These are phyloP conservation scores for Auanema sp. DNA, from an alignment of 2,888 invertebrate species.

Conservation along the genomic window DNA sequence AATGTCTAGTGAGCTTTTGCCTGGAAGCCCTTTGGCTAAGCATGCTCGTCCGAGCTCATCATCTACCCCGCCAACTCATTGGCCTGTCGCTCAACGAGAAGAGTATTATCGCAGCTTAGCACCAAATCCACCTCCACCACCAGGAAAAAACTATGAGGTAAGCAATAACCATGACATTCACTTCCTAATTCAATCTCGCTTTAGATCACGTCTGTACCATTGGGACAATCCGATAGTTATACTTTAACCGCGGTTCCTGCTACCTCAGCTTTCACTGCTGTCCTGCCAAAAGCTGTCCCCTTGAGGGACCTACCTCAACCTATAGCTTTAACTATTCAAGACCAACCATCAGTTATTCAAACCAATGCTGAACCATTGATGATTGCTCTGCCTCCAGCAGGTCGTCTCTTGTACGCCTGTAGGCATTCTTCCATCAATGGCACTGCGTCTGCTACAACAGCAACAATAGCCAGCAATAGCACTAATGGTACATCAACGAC, in stretches of 20 bases:
- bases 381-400: constrained; percentile 10
- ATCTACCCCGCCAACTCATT: constrained; percentile 28
- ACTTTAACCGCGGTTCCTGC: constrained; percentile 7
- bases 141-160: constrained; percentile 50
- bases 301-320: constrained; percentile 23
- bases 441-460: background rate
- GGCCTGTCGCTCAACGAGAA: constrained; percentile 33
- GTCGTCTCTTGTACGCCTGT: constrained; percentile 14
- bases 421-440: constrained; percentile 1
- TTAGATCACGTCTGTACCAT: constrained; percentile 31
- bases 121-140: constrained; percentile 51
- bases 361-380: constrained; percentile 12
- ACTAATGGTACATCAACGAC: background rate
- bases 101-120: constrained; percentile 46
- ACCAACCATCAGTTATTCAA: constrained; percentile 18
- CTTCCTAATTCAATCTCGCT: background rate
- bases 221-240: constrained; percentile 21
- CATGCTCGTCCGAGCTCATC: constrained; percentile 28
- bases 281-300: constrained; percentile 18
- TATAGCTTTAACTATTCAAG: constrained; percentile 27
- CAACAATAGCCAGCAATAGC: constrained; percentile 3
- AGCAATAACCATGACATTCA: background rate
- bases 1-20: constrained; percentile 33
- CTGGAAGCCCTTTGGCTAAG: constrained; percentile 33
- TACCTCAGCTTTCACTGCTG: constrained; percentile 24